Evolutionary conservation across 37 sponge, comb jelly and placozoan genomes (phyloP).

Genomic region (Halichondria panicea): DNA sequence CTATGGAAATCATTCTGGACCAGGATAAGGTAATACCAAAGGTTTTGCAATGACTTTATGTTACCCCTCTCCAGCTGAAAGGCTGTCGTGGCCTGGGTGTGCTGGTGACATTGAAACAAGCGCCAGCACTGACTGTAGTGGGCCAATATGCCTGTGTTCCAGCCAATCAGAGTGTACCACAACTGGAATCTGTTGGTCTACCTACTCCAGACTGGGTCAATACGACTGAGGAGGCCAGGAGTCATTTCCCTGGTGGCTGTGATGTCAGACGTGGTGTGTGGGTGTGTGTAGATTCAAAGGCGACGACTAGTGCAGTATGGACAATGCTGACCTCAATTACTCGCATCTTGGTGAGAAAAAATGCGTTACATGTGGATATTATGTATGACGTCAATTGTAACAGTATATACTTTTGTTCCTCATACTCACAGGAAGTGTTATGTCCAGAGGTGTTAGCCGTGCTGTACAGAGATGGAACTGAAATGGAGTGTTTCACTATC

Average conservation of each 20-base stretch:
- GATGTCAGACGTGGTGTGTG: slow-evolving; percentile 25
- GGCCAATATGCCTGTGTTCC: slow-evolving; percentile 26
- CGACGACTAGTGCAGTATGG: no score
- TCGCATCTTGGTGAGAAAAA: no score
- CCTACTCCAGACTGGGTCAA: slow-evolving; percentile 38
- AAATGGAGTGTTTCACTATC: background rate
- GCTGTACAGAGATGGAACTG: no score
- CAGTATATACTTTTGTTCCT: no score
- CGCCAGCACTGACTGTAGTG: slow-evolving; percentile 1
- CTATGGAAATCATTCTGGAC: background rate
- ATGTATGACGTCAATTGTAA: no score
- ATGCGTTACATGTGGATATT: no score
- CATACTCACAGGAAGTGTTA: no score
- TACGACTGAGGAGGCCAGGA: background rate
- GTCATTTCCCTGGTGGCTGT: slow-evolving; percentile 28
- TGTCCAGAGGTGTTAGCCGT: no score
- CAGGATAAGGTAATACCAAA: slow-evolving; percentile 24
- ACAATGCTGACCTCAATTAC: no score
- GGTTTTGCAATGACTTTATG: no score
- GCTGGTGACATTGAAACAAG: slow-evolving; percentile 1
- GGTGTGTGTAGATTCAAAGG: slow-evolving; percentile 1
- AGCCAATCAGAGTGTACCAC: background rate
- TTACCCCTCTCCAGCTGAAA: background rate
- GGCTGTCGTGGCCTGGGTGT: background rate
- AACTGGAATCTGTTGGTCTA: background rate